phyloP scores from a whole-genome alignment of 2,888 invertebrate genomes.

The Anoncus sp. region DNA sequence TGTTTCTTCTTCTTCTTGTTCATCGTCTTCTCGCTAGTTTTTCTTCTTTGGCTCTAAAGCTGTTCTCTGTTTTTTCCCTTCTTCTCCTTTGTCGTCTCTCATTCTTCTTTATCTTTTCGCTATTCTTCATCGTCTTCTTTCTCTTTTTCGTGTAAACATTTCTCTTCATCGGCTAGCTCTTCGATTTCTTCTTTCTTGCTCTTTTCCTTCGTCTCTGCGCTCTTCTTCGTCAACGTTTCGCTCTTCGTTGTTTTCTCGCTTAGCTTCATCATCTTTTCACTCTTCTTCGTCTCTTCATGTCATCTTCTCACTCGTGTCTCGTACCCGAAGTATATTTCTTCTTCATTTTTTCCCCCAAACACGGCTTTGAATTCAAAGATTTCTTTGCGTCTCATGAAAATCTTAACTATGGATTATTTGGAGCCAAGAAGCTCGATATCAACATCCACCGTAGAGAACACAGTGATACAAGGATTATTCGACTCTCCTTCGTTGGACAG shows the following conservation, averaged over 20 bases:
- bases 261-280: not conserved
- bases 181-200: not conserved
- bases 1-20: too few relatives aligned
- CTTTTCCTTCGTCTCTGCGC: slow-evolving; percentile 67
- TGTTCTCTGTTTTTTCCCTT: too few relatives aligned
- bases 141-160: too few relatives aligned
- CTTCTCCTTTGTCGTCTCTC: not conserved
- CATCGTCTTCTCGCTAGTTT: too few relatives aligned
- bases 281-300: not conserved
- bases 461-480: not conserved
- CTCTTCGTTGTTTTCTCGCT: too few relatives aligned
- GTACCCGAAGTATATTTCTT: not conserved
- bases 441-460: too few relatives aligned
- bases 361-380: not conserved
- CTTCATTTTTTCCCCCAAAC: not conserved
- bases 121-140: too few relatives aligned
- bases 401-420: too few relatives aligned
- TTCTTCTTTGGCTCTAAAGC: too few relatives aligned
- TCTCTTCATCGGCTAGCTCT: too few relatives aligned
- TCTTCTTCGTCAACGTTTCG: slow-evolving; percentile 38
- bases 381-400: too few relatives aligned
- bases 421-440: too few relatives aligned
- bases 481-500: slow-evolving; percentile 21
- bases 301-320: not conserved
- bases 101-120: not conserved